These are phyloP conservation scores for Rhincodon typus DNA, from an alignment of 2,797 vertebrate species.

Conservation along the genomic window DNA sequence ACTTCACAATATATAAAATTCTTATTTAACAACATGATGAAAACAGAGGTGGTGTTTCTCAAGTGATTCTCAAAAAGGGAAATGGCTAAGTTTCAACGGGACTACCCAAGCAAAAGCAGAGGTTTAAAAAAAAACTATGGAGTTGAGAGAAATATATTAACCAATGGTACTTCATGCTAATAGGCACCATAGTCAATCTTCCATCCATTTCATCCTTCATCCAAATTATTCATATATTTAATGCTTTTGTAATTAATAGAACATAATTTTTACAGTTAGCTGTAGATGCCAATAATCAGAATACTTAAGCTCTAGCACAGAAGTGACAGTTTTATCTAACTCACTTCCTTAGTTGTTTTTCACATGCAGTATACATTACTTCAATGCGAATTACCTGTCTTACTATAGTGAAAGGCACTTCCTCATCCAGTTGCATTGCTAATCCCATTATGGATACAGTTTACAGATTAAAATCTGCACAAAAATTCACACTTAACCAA, in stretches of 20 bases:
- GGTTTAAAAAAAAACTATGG: neutral
- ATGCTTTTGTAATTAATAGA: neutral
- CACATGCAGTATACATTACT: neutral
- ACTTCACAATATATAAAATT: neutral
- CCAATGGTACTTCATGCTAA: neutral
- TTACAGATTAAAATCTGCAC: neutral
- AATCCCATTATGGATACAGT: neutral
- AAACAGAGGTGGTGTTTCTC: neutral
- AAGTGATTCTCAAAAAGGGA: neutral
- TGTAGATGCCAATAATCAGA: neutral
- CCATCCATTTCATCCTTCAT: constrained; percentile 9
- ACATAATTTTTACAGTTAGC: neutral
- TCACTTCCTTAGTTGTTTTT: neutral
- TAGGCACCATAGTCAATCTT: neutral
- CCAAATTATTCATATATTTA: too few relatives aligned
- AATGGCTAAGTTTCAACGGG: neutral
- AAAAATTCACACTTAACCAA: neutral
- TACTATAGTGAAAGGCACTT: constrained; percentile 29
- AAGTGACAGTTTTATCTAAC: neutral
- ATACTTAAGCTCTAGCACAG: neutral
- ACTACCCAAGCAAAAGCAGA: neutral
- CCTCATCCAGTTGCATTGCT: constrained; percentile 14
- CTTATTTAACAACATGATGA: neutral
- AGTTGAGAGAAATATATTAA: neutral
- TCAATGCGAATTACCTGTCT: constrained; percentile 4